A percentile compares a stretch with the other conserved stretches of the same genome.
Evolutionary conservation across 2,113 vertebrate species (phyloP).

Genomic region (Pyrgilauda ruficollis): DNA sequence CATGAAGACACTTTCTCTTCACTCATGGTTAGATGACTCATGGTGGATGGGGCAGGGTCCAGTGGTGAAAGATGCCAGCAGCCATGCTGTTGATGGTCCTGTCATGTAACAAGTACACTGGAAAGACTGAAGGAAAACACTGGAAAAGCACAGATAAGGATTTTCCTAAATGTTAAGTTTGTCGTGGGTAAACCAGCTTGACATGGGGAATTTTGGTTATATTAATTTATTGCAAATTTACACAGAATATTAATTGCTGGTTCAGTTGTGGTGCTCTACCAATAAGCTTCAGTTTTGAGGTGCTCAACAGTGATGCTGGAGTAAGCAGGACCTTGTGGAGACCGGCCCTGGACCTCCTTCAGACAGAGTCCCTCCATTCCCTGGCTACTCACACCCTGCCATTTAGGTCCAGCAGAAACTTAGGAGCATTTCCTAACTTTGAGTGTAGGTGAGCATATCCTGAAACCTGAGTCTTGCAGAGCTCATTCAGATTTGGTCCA

Average conservation of each 20-base stretch:
- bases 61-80: not conserved
- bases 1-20: not conserved
- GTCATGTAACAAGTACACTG: not conserved
- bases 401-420: not conserved
- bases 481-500: not conserved
- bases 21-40: not conserved
- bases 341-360: not conserved
- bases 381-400: not conserved
- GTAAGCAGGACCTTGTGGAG: not conserved
- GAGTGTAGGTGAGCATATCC: not conserved
- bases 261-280: not conserved
- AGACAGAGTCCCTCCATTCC: not conserved
- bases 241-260: not conserved
- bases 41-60: not conserved
- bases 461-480: not conserved
- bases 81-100: not conserved
- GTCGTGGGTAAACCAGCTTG: not conserved
- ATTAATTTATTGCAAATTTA: not conserved
- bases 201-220: not conserved
- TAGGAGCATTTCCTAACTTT: not conserved
- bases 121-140: not conserved
- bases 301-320: fast-evolving
- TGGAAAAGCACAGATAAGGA: not conserved
- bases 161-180: not conserved
- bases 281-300: not conserved